Base-by-base conservation (phyloP, 2,888 invertebrate genomes). In the Amphipoea oculea region DNA sequence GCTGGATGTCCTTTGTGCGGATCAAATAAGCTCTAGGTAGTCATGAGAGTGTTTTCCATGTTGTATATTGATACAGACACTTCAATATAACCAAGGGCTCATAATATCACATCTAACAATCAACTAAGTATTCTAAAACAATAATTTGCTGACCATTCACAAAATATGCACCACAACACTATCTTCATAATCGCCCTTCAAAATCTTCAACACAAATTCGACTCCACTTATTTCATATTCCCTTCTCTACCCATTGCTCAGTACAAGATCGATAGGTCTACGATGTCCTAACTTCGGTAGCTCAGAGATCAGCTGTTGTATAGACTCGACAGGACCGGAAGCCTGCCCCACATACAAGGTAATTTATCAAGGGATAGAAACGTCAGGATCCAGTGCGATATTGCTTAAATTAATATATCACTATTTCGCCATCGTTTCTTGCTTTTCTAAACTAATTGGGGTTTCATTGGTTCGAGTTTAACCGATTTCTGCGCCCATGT, bases 301-400 rank as follows among this genome's bases (percentile, higher is more conserved):
- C 72, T 23, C 40, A 57, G 29, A 76, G 68, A 83, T 73, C 84
- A 83, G 54, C 72, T 84, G 82, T 69, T 79, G 60, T 60, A 60
- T 29, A 57, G 65, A 45, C 48, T 79, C 40, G 48, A 23, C 66
- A 57, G 5, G 40, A 73, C 73, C 86, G 83, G 83, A 83, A 83
- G 40, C 73, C 40, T 73, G 83, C 62, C 45, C 83, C 76, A 83
- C 76, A 73, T 73, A 70, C 82, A 29, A 73, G 29, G 14, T 63
- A 73, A 83, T 83, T 57, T 73, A 83, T 85, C 69, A 73, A 42
- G 71, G 75, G 20, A 75, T 68, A 85, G 74, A 79, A 73, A 70
- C 20, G 81, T 51, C 71, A 72, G 72, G 60, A 76, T 65, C 68
- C 51, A 76, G 51, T 45, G 48, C 71, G 12, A 29, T 75, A 75